Evolutionary conservation across 2,888 invertebrate species (phyloP), one percentile per base, ranked within the genome.

Genomic region (Epirrhoe tristata): DNA sequence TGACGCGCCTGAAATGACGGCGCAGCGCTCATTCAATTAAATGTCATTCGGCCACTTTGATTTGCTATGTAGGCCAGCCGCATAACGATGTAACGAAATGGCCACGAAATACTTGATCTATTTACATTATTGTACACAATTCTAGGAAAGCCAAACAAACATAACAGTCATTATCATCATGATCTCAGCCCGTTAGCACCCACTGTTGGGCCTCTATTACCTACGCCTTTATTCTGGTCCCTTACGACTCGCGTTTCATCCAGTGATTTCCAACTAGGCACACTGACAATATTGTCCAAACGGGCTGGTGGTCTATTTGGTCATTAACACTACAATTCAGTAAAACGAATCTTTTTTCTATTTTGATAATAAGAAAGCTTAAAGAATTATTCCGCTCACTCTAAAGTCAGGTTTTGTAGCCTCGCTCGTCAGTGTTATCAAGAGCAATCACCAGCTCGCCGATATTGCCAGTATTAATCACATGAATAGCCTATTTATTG

Each of bases 21-120:
- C 66, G 61, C 67, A 64, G 50, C 66, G 66, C 72, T 68, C 66
- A 74, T 77, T 75, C 77, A 79, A 80, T 79, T 75, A 81, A 83
- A 83, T 83, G 82, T 80, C 82, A 82, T 65, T 80, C 50, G 78
- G 63, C 62, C 74, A 73, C 51, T 69, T 67, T 67, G 71, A 74
- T 71, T 71, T 70, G 68, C 52, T 63, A 71, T 72, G 71, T 77
- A 74, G 71, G 77, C 63, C 73, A 63, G 46, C 39, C 39, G 56
- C 59, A 55, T 65, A 60, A 60, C 34, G 55, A 43, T 16, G 56
- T 39, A 53, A 61, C 57, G 57, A n/a, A 16, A 34, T 14, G 58
- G 50, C 50, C 46, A 59, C 55, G 32, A 50, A 58, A 51, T 53
- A 24, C 14, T n/a, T 14, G 5, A 48, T 48, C 12, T 43, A 12